Evolutionary conservation across 2,797 vertebrate genomes (phyloP), one percentile per base, ranked within the genome.

Genomic region (Pipistrellus nathusii): DNA sequence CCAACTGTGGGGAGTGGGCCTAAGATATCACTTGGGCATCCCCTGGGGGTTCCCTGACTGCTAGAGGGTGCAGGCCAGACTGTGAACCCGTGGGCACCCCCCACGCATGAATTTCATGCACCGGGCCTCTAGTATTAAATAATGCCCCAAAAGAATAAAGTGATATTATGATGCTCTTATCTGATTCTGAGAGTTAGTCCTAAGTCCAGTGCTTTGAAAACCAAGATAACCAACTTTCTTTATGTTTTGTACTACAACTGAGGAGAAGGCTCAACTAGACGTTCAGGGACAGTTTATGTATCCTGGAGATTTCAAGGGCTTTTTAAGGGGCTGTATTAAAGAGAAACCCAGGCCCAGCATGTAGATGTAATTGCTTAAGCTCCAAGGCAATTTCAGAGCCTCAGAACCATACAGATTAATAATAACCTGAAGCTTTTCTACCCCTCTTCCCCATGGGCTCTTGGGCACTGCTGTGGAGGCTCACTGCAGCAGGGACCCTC

Each of bases 121-220:
- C 17, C 6, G 3, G 6, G 51, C 18, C 51, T 53, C 51, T 35
- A 80, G 8, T 80, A 27, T 41, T 59, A 72, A 84, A 44, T 86
- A 71, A 46, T 23, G 8, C 32, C 57, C 15, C 21, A 32, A 57
- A 57, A 59, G 4, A 38, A 38, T 25, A 59, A 21, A 72, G 15
- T 44, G 57, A 71, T 23, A 41, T 51, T 32, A 32, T 21, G 51
- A 64, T 89, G 27, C 11, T 78, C 6, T 71, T 80, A 64, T 94
- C 48, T 89, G 48, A 87, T 82, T 89, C 44, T 85, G 59, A 59
- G 53, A 91, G 44, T 71, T 32, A 27, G 12, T 72, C 30, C 44
- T 77, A 27, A 90, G 46, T 75, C 48, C 21, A 51, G 32, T 77
- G 93, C 9, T 92, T 11, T 27, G 1, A 68, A 72, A 44, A 8